These are phyloP conservation scores for Potamilus streckersoni DNA, from an alignment of 1,140 invertebrate species.

Conservation along the genomic window DNA sequence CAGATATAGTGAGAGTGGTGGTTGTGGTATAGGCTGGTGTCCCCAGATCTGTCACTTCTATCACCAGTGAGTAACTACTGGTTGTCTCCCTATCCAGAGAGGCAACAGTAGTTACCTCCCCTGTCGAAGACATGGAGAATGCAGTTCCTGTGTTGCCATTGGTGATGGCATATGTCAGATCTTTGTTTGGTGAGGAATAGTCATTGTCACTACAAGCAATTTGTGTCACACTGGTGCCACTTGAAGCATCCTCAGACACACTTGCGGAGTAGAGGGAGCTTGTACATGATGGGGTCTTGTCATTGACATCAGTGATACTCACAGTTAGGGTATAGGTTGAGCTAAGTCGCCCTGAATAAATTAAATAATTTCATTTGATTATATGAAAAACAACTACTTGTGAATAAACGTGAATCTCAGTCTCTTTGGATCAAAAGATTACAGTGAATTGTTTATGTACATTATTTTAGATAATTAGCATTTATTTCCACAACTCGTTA, in stretches of 20 bases:
- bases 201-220: conserved; percentile 34
- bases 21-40: conserved; percentile 24
- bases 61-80: conserved; percentile 26
- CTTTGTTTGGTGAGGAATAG: conserved; percentile 25
- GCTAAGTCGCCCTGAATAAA: conserved; percentile 8
- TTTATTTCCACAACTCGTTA: too few species aligned
- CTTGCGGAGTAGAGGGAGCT: conserved; percentile 23
- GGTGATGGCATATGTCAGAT: conserved; percentile 26
- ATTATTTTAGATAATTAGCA: too few species aligned
- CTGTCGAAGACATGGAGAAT: conserved; percentile 20
- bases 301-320: conserved; percentile 19
- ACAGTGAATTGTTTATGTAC: too few species aligned
- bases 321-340: conserved; percentile 13
- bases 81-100: conserved; percentile 42
- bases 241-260: conserved; percentile 27
- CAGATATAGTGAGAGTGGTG: conserved; percentile 25
- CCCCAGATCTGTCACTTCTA: conserved; percentile 37
- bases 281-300: conserved; percentile 12
- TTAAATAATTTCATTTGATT: too few species aligned
- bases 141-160: conserved; percentile 31
- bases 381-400: too few species aligned
- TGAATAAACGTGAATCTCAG: too few species aligned
- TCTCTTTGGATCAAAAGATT: too few species aligned
- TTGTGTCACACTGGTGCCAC: conserved; percentile 16
- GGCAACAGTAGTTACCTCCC: conserved; percentile 27